These are phyloP conservation scores for Amblyjoppa fuscipennis DNA, from an alignment of 2,888 invertebrate genomes.

Conservation along the genomic window DNA sequence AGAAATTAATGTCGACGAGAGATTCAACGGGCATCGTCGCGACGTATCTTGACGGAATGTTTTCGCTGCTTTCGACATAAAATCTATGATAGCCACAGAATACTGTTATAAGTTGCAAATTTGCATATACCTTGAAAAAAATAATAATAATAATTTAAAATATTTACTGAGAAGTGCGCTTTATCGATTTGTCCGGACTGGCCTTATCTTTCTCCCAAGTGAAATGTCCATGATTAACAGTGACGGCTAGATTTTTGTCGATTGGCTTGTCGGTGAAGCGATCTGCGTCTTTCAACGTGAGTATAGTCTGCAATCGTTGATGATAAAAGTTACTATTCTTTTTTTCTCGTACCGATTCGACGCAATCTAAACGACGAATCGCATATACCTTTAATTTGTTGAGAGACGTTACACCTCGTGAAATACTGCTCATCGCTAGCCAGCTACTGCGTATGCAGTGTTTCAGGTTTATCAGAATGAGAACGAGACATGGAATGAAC, in stretches of 20 bases:
- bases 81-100: conserved; percentile 59
- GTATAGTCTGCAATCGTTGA: conserved; percentile 78
- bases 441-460: conserved; percentile 75
- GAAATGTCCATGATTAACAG: conserved; percentile 85
- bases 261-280: conserved; percentile 83
- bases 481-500: conserved; percentile 74
- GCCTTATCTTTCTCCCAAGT: conserved; percentile 80
- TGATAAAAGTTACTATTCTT: neutral
- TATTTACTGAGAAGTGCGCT: conserved; percentile 56
- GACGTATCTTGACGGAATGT: conserved; percentile 60
- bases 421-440: conserved; percentile 77
- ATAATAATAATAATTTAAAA: neutral
- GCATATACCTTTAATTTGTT: conserved; percentile 76
- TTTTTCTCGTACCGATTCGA: neutral
- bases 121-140: neutral
- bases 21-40: conserved; percentile 55
- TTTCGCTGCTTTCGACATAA: conserved; percentile 68
- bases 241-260: conserved; percentile 84
- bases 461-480: conserved; percentile 75
- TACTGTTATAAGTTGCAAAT: neutral
- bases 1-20: conserved; percentile 77
- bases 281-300: conserved; percentile 85
- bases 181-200: conserved; percentile 30
- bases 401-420: conserved; percentile 76
- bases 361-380: conserved; percentile 1